Evolutionary conservation across 2,113 vertebrate species (phyloP).

Genomic region (Falco punctatus): DNA sequence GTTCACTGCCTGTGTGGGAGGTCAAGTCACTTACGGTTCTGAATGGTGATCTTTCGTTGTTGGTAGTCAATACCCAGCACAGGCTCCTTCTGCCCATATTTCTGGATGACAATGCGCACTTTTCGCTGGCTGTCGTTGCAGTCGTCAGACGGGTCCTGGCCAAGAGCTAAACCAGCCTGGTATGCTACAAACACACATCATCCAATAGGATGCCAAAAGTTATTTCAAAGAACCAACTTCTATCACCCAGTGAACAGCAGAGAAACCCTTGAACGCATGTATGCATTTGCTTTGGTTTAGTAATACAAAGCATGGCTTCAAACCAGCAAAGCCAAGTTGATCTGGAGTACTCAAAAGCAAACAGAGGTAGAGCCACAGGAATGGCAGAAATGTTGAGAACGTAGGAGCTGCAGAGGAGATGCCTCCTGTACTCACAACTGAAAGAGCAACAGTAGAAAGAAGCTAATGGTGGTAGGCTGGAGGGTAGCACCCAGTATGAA

Average conservation of each 20-base stretch:
- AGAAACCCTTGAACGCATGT: neutral
- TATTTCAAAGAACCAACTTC: neutral
- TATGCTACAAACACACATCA: slow-evolving; percentile 78
- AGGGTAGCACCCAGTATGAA: neutral
- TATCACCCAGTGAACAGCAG: neutral
- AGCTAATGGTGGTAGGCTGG: neutral
- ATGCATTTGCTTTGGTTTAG: neutral
- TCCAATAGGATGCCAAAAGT: neutral
- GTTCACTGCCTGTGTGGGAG: neutral
- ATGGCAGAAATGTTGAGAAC: neutral
- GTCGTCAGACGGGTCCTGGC: slow-evolving; percentile 89
- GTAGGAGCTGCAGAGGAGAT: neutral
- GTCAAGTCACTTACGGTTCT: slow-evolving; percentile 84
- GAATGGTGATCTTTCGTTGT: slow-evolving; percentile 89
- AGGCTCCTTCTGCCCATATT: slow-evolving; percentile 82
- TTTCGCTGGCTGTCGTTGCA: slow-evolving; percentile 89
- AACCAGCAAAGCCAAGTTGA: neutral
- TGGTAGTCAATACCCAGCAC: slow-evolving; percentile 87
- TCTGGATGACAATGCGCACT: slow-evolving; percentile 88
- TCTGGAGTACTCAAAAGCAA: neutral
- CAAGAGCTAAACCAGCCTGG: slow-evolving; percentile 85
- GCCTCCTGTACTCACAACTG: neutral
- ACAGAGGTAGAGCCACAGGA: neutral
- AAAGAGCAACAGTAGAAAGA: neutral
- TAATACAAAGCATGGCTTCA: neutral